Evolutionary conservation across 37 sponge, comb jelly and placozoan genomes (phyloP).

Genomic region (Theonella swinhoei): DNA sequence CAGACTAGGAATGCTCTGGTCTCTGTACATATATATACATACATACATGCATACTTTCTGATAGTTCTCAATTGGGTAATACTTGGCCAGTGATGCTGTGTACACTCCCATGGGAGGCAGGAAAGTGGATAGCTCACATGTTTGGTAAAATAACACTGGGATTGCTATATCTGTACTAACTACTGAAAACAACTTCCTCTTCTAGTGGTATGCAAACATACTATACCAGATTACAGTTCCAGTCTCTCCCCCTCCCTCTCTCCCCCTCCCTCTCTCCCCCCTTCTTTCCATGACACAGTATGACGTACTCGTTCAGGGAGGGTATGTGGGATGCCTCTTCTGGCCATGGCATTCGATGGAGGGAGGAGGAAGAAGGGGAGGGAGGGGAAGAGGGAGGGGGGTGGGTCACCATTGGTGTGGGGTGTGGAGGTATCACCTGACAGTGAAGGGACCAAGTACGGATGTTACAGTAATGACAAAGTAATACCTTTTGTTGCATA

Average conservation of each 20-base stretch:
- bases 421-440: no score
- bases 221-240: background rate
- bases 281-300: background rate
- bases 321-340: background rate
- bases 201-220: background rate
- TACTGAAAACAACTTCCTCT: no score
- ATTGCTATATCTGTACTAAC: no score
- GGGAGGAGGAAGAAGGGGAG: constrained; percentile 12
- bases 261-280: constrained; percentile 14
- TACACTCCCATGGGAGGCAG: no score
- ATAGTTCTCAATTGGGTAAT: no score
- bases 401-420: background rate
- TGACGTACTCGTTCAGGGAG: background rate
- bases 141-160: no score
- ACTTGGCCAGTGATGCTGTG: background rate
- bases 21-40: background rate
- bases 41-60: no score
- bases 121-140: no score
- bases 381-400: background rate
- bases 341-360: background rate
- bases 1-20: constrained; percentile 43
- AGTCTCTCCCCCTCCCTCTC: constrained; percentile 17
- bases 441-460: no score
- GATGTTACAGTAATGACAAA: no score
- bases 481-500: no score